Conservation (phyloP, 2,797 vertebrate species). For the Ibycter americanus region DNA sequence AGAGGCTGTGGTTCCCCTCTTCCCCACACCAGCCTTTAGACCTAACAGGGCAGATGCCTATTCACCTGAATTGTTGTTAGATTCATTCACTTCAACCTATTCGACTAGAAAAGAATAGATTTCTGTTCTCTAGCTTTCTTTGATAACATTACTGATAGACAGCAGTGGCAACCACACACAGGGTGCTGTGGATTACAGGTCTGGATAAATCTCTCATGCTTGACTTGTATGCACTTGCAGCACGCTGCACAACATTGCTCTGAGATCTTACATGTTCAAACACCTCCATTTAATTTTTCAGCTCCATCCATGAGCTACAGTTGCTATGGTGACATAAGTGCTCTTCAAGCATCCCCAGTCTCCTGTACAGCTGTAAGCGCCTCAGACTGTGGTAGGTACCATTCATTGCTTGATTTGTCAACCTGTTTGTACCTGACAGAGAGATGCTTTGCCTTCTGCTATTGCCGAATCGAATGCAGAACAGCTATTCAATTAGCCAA, state of each 20-base stretch:
- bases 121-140: not conserved
- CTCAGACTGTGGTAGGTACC: slow-evolving; percentile 46
- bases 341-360: not conserved
- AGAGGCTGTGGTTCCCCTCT: not conserved
- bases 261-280: not conserved
- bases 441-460: not conserved
- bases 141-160: not conserved
- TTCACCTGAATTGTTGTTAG: not conserved
- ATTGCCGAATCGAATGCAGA: not conserved
- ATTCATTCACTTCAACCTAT: not conserved
- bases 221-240: not conserved
- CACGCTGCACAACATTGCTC: not conserved
- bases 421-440: not conserved
- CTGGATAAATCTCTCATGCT: not conserved
- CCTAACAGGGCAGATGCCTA: rapidly evolving
- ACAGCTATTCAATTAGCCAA: not conserved
- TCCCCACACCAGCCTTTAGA: not conserved
- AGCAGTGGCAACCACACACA: rapidly evolving
- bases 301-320: slow-evolving; percentile 38
- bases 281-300: not conserved
- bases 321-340: slow-evolving; percentile 60
- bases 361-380: slow-evolving; percentile 4
- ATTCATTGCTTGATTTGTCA: not conserved
- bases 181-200: not conserved
- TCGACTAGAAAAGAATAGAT: not conserved